Conservation (phyloP, 2,797 vertebrate genomes). For the Cyclopterus lumpus region DNA sequence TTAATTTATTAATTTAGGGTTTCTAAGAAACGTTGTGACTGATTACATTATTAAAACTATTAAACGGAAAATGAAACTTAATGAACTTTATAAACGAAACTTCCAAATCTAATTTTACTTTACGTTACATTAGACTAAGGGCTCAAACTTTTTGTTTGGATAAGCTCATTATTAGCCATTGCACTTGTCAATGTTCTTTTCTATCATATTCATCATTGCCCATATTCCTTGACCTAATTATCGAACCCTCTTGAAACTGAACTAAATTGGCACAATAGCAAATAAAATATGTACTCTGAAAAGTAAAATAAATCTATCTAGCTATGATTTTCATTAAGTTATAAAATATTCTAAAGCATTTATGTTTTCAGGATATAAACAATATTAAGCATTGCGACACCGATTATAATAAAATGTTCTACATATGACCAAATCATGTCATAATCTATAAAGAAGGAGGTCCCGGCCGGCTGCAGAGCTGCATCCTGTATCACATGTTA, state of each 20-base stretch:
- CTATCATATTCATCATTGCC: neutral
- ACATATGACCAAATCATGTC: neutral
- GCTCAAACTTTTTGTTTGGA: neutral
- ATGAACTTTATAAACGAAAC: neutral
- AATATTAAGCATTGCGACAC: no score
- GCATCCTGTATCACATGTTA: constrained; percentile 75
- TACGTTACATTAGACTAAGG: neutral
- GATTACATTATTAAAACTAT: neutral
- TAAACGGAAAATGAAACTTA: neutral
- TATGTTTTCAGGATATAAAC: neutral
- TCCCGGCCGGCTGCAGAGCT: constrained; percentile 36
- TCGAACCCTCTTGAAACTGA: neutral
- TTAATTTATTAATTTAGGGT: neutral
- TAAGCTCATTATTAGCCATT: neutral
- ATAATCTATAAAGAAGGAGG: constrained; percentile 51
- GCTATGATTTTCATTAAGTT: accelerated
- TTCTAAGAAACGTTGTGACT: neutral
- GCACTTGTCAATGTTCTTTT: neutral
- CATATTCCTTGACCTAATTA: neutral
- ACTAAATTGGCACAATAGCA: neutral
- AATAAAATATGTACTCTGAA: neutral
- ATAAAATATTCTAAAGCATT: neutral
- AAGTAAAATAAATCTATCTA: neutral
- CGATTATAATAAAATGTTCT: no score
- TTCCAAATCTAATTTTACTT: neutral